Percentiles rank a stretch among this genome's conserved stretches.
Conservation (phyloP, 2,888 invertebrate genomes). For the Trissoscelio sp. region DNA sequence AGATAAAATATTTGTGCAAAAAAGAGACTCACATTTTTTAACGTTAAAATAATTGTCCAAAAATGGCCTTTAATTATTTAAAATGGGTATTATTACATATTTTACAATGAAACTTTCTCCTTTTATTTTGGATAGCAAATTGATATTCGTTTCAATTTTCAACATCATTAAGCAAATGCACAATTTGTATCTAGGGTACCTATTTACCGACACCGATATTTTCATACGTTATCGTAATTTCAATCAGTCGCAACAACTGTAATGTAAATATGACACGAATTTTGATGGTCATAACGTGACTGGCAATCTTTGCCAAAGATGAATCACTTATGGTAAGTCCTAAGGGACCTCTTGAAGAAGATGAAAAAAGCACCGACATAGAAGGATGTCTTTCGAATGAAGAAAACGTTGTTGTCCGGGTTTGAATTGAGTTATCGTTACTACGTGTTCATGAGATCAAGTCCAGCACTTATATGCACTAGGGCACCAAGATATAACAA, state of each 20-base stretch:
- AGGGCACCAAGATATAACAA: conserved; percentile 43
- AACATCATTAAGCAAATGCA: neutral
- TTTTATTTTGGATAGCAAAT: too few relatives aligned
- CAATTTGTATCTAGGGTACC: neutral
- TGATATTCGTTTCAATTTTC: too few relatives aligned
- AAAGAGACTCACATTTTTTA: too few relatives aligned
- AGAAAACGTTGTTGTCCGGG: conserved; percentile 62
- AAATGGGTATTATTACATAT: too few relatives aligned
- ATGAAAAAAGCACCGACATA: conserved; percentile 55
- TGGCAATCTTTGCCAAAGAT: conserved; percentile 56
- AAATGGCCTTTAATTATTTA: too few relatives aligned
- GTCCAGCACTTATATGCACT: conserved; percentile 35
- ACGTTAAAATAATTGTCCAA: neutral
- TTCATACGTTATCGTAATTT: conserved; percentile 3
- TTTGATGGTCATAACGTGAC: conserved; percentile 69
- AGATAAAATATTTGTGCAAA: too few relatives aligned
- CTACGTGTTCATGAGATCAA: conserved; percentile 62
- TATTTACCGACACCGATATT: conserved; percentile 1
- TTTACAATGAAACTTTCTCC: too few relatives aligned
- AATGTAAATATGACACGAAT: conserved; percentile 66
- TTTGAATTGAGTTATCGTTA: conserved; percentile 68
- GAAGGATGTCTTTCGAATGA: conserved; percentile 65
- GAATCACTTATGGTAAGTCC: conserved; percentile 61
- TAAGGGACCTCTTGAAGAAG: conserved; percentile 31
- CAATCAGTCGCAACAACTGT: conserved; percentile 21